Base-by-base conservation (phyloP, 1,140 invertebrate species). In the Drosophila sucinea region DNA sequence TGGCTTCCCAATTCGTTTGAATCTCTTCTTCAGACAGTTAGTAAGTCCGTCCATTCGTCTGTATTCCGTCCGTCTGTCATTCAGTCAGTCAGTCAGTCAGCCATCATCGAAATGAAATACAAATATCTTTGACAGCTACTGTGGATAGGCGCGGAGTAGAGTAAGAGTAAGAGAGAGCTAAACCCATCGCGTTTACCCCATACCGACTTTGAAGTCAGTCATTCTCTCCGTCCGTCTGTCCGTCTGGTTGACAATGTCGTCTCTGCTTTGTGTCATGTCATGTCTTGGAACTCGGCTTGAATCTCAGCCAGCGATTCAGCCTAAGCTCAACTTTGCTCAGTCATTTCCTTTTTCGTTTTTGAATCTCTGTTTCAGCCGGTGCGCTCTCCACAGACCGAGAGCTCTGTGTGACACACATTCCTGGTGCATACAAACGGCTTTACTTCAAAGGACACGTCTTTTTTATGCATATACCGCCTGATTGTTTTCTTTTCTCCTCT, bases 81-180 rank as follows among this genome's bases (percentile, higher is more conserved):
- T 38, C 75, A 75, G 60, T 71, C 55, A 70, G 72, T 78, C 75
- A 62, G 70, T 74, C 73, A 47, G 61, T 74, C 76, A 77, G 69
- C 73, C 73, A 79, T 72, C 77, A 76, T 77, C 77, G 61, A 79
- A 79, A 79, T 81, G 69, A 81, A 87, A 87, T 87, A 87, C 84
- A 87, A 89, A 87, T 87, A 90, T 87, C 80, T 87, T 87, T 87
- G 84, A 87, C 84, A 87, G 84, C 85, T 84, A 67, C 85, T 83
- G 80, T 77, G 55, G 44, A 67, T 65, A 68, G 78, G 66, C 60
- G 66, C 60, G 63, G 47, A 67, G 35, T 11, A 40, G 62, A 33
- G 3, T 40, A 60, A 44, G 38, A 10, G 55, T 30, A 27, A 65
- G 63, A 60, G 65, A 56, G 47, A 65, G 70, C 55, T 54, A 67